phyloP scores from a whole-genome alignment of 2,888 invertebrate genomes.

The Platycnemis pennipes region DNA sequence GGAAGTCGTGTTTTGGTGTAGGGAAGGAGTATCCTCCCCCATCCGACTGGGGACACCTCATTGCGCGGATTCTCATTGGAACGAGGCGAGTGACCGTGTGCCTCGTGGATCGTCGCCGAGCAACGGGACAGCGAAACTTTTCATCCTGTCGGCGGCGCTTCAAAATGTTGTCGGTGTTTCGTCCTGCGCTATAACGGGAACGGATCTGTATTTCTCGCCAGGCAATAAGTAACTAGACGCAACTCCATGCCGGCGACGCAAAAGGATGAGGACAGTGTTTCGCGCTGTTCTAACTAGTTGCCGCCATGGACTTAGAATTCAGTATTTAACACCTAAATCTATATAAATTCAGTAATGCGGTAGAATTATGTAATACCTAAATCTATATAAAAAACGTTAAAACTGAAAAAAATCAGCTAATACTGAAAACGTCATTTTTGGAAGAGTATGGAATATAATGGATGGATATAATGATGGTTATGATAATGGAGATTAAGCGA shows the following conservation, averaged over 20 bases:
- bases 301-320: no score
- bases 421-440: no score
- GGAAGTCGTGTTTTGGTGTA: neutral
- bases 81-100: neutral
- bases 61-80: neutral
- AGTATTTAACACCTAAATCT: no score
- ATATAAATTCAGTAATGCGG: no score
- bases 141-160: neutral
- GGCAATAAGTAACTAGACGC: neutral
- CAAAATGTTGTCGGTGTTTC: neutral
- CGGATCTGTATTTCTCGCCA: neutral
- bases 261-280: neutral
- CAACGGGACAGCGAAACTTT: constrained; percentile 4
- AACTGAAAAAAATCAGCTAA: no score
- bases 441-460: no score
- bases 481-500: no score
- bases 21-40: neutral
- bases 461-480: no score
- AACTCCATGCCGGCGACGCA: neutral
- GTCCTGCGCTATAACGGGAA: neutral
- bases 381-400: no score
- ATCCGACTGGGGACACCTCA: neutral
- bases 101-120: neutral
- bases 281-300: no score
- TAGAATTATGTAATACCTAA: no score